These are phyloP conservation scores for Apostichopus leukothele DNA, from an alignment of 53 echinoderm and acorn worm species.

Conservation along the genomic window DNA sequence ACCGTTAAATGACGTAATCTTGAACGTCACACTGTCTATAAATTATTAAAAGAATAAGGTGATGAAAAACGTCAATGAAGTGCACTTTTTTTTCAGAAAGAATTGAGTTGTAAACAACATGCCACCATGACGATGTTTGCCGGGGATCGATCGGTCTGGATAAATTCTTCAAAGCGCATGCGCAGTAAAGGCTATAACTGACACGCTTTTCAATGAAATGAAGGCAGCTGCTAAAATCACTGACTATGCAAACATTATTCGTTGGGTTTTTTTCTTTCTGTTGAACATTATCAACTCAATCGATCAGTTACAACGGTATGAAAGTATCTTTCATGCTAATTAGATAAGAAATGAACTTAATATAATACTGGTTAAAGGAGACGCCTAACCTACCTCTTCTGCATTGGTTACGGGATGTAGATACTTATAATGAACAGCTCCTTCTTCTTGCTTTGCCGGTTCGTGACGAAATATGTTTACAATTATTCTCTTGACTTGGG, in stretches of 20 bases:
- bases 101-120: neutral
- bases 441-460: too few species aligned
- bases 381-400: too few species aligned
- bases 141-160: neutral
- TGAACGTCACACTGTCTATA: neutral
- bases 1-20: neutral
- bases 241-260: neutral
- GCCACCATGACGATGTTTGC: neutral
- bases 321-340: too few species aligned
- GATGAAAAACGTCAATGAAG: conserved; percentile 10
- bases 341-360: too few species aligned
- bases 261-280: too few species aligned
- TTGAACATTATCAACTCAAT: too few species aligned
- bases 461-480: too few species aligned
- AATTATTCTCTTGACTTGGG: too few species aligned
- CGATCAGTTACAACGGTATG: too few species aligned
- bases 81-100: neutral
- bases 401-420: too few species aligned
- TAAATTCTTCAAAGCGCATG: neutral
- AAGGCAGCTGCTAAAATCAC: neutral
- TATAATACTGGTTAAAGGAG: too few species aligned
- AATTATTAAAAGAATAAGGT: conserved; percentile 14
- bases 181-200: neutral
- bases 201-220: neutral
- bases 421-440: too few species aligned